Evolutionary conservation across 2,797 vertebrate species (phyloP), one percentile per base, ranked within the genome.

Genomic region (Darevskia mixta): DNA sequence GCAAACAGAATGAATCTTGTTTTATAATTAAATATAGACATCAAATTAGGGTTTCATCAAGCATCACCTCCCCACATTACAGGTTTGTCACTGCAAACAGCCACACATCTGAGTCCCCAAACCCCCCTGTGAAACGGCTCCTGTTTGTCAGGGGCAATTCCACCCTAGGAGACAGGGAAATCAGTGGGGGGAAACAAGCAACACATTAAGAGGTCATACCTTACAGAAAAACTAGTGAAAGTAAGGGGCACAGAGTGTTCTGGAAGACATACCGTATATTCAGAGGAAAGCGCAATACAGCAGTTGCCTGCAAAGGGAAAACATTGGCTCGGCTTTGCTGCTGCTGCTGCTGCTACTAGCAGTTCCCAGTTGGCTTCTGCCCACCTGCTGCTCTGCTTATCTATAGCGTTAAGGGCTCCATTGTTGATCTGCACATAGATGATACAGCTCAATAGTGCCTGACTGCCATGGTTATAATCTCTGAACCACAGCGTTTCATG

Each of bases 301-400:
- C 79, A 90, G 11, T 84, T 83, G 73, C 80, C 75, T 55, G 49
- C 76, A 41, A 0, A 0, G 64, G 72, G 45, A 55, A 66, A 91
- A 90, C 29, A 43, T 41, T 4, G 2, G 11, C 7, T 67, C 58
- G 75, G 76, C 2, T 0, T n/a, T 86, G 86, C 71, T 58, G 84
- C 55, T 58, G 4, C 58, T 61, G 1, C 58, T 61, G 4, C 58
- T 61, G 8, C 61, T 64, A 64, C 61, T 64, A 73, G 64, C 66
- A 88, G 84, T 85, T 89, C 61, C 78, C 27, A 76, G 67, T 86
- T 69, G 66, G 75, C 58, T 15, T 38, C 18, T 72, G 87, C 27
- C 85, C 85, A 91, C 90, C 91, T 89, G 91, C 83, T 92, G 90
- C 86, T 79, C 71, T 25, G 27, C 88, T 66, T 25, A 72, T 25